Percentiles rank a stretch among this genome's conserved stretches.
Conservation (phyloP, 1,140 invertebrate genomes). For the Dufourea novaeangliae region DNA sequence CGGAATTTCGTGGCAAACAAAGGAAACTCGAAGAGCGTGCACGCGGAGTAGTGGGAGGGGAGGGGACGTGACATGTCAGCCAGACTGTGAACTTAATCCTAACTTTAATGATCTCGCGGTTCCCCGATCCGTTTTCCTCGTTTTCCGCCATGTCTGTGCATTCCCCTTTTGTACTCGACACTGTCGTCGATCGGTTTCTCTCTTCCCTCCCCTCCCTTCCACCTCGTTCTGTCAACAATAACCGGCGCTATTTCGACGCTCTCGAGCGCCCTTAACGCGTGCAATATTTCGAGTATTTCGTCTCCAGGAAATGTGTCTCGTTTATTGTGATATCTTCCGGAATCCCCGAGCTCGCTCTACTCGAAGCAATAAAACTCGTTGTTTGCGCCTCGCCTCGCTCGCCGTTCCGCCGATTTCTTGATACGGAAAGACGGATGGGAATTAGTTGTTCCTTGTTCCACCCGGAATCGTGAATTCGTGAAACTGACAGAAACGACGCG, state of each 20-base stretch:
- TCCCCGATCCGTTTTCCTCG: slow-evolving; percentile 11
- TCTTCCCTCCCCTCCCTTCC: background rate
- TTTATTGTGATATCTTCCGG: slow-evolving; percentile 29
- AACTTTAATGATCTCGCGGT: slow-evolving; percentile 23
- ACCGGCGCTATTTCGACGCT: slow-evolving; percentile 20
- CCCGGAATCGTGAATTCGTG: background rate
- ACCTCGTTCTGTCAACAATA: slow-evolving; percentile 22
- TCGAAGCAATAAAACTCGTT: slow-evolving; percentile 39
- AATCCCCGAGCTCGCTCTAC: slow-evolving; percentile 12
- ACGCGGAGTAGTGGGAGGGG: background rate
- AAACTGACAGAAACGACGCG: too few species aligned
- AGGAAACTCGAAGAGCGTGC: background rate
- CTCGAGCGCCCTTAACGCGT: slow-evolving; percentile 13
- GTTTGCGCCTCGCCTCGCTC: background rate
- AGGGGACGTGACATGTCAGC: background rate
- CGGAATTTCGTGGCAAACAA: background rate
- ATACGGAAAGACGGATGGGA: background rate
- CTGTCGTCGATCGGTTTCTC: background rate
- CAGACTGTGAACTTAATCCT: background rate
- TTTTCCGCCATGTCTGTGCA: background rate
- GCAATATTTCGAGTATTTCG: slow-evolving; percentile 41
- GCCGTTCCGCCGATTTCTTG: slow-evolving; percentile 14
- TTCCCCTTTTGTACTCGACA: background rate
- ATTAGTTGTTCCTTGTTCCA: background rate
- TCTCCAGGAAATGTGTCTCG: slow-evolving; percentile 8